Base-by-base conservation (phyloP, 2,797 vertebrate genomes). In the Dendrocincla tyrannina region DNA sequence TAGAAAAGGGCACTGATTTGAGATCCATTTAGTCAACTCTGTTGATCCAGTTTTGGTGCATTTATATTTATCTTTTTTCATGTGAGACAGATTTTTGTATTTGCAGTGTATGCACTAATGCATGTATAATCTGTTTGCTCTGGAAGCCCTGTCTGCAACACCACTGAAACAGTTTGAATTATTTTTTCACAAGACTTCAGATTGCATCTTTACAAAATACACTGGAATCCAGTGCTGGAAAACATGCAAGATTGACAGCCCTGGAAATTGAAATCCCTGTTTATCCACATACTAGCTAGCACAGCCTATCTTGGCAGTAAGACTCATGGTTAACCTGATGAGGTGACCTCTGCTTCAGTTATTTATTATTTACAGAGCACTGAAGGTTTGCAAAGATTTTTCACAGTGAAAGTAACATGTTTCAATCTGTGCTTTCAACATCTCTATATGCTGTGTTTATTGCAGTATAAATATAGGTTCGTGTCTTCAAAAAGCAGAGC, bases 191-290 rank as follows among this genome's bases (percentile, higher is more conserved):
- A 91, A 1, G 2, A 12, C 42, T 88, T 93, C 13, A 58, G 42
- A 55, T 52, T 90, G 32, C 35, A 69, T 84, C 83, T 90, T 90
- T 86, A 55, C 78, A 64, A 90, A 95, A 90, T 59, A 76, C 37
- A 46, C 27, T 90, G 50, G 35, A 94, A 90, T 84, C 27, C 47
- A 41, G 39, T 64, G 53, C 53, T 91, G 62, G 66, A 88, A 93
- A 94, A 55, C 66, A 50, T 72, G 39, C 35, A 78, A 72, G 82
- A 92, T 22, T 93, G 82, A 72, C 82, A 95, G 69, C 46, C 46
- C 56, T 93, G 78, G 62, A 92, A 93, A 94, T 60, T 87, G 85
- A 91, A 96, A 88, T 93, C 52, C 27, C 42, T 75, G 24, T 90
- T 92, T 94, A 94, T 84, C 85, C 55, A 39, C 73, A 50, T 69